These are phyloP conservation scores for Ceratoteleas bidentatus DNA, from an alignment of 1,140 invertebrate species.

Conservation along the genomic window DNA sequence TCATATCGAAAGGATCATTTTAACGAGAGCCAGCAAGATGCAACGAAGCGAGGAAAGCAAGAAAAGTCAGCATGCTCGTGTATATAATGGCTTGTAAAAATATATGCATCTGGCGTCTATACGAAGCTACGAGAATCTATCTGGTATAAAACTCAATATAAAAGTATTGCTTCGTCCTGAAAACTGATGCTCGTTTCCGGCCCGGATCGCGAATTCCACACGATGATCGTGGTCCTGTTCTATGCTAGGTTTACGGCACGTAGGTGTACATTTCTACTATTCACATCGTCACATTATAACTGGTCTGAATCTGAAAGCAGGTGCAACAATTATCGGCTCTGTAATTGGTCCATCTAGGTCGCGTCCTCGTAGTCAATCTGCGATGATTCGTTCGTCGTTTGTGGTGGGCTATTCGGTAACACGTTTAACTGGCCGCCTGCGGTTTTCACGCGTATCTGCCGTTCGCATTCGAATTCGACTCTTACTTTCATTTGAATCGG, in stretches of 20 bases:
- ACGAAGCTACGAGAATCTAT: constrained; percentile 53
- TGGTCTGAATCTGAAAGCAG: constrained; percentile 60
- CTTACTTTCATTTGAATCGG: constrained; percentile 53
- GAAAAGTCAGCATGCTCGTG: constrained; percentile 26
- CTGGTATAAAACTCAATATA: constrained; percentile 62
- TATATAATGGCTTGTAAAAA: constrained; percentile 31
- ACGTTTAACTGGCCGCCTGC: no score
- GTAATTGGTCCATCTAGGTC: constrained; percentile 62
- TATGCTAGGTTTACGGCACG: constrained; percentile 62
- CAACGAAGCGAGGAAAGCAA: constrained; percentile 14
- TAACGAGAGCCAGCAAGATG: not conserved
- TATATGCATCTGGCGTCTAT: constrained; percentile 29
- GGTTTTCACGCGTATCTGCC: not conserved
- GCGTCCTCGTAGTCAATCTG: constrained; percentile 29
- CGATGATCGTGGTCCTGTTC: constrained; percentile 30
- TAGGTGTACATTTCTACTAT: constrained; percentile 64
- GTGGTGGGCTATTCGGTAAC: not conserved
- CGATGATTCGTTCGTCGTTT: constrained; percentile 2
- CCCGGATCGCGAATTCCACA: constrained; percentile 28
- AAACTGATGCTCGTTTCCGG: constrained; percentile 36
- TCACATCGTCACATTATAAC: constrained; percentile 43
- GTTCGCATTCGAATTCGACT: constrained; percentile 10
- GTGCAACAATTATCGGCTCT: constrained; percentile 59
- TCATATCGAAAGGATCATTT: not conserved
- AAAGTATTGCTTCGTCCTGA: constrained; percentile 62